Conservation (phyloP, 2,113 vertebrate species). For the Varanus salvator region DNA sequence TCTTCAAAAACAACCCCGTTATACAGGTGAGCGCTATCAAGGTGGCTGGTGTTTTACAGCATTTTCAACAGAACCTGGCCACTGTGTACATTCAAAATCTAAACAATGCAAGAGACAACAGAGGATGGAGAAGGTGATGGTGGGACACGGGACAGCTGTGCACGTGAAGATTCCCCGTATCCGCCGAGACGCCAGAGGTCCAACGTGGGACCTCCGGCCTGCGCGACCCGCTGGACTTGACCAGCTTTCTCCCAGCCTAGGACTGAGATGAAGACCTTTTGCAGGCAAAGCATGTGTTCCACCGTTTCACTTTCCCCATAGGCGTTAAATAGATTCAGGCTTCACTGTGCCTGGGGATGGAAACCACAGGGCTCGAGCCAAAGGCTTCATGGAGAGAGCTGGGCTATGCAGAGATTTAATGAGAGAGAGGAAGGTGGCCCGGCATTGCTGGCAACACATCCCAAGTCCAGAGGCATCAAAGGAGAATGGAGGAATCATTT, state of each 20-base stretch:
- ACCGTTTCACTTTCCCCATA: background rate
- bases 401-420: too few relatives aligned
- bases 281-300: background rate
- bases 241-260: too few relatives aligned
- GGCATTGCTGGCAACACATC: too few relatives aligned
- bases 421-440: too few relatives aligned
- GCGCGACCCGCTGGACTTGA: too few relatives aligned
- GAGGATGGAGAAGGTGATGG: background rate
- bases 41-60: background rate
- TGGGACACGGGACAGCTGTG: too few relatives aligned
- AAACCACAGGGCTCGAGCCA: background rate
- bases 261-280: background rate
- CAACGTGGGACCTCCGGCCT: too few relatives aligned
- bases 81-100: background rate
- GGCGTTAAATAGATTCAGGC: too few relatives aligned
- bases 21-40: background rate
- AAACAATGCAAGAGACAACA: background rate
- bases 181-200: background rate
- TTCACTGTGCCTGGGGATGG: too few relatives aligned
- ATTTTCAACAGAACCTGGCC: background rate
- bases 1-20: too few relatives aligned
- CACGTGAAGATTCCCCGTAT: background rate
- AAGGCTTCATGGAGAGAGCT: background rate
- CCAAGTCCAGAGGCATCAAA: background rate
- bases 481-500: background rate